phyloP scores from a whole-genome alignment of 2,797 vertebrate genomes.

The Chloroceryle amazona region DNA sequence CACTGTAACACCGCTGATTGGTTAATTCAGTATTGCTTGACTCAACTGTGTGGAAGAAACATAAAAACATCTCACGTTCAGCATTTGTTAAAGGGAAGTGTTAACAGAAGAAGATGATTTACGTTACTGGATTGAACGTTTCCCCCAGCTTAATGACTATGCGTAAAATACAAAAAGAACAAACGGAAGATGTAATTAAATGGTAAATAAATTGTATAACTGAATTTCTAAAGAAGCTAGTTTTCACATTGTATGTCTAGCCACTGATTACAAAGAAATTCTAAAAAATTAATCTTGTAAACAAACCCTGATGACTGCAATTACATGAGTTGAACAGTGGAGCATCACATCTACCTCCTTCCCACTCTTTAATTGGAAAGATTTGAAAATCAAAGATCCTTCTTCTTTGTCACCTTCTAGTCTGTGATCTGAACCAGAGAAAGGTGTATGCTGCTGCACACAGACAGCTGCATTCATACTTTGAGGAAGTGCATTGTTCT shows the following conservation, averaged over 20 bases:
- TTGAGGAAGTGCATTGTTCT: neutral
- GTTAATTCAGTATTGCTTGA: neutral
- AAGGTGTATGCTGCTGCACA: neutral
- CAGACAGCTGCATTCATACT: neutral
- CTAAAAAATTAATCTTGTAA: neutral
- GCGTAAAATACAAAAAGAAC: neutral
- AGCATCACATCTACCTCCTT: neutral
- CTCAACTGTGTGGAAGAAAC: neutral
- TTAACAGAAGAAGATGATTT: slow-evolving; percentile 4
- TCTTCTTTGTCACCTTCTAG: neutral
- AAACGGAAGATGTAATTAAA: neutral
- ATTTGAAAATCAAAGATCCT: neutral
- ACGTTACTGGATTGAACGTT: neutral
- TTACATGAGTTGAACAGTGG: neutral
- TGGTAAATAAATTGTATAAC: neutral
- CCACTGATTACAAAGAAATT: neutral
- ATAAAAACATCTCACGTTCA: neutral
- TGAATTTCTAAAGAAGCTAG: neutral
- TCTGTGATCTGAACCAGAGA: neutral
- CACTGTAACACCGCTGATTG: neutral
- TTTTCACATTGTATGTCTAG: neutral
- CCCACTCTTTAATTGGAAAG: neutral
- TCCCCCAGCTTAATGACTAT: neutral
- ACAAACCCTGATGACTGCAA: neutral
- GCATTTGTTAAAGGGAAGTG: neutral